Evolutionary conservation across 1,140 invertebrate genomes (phyloP).

Genomic region (Drosophila santomea): DNA sequence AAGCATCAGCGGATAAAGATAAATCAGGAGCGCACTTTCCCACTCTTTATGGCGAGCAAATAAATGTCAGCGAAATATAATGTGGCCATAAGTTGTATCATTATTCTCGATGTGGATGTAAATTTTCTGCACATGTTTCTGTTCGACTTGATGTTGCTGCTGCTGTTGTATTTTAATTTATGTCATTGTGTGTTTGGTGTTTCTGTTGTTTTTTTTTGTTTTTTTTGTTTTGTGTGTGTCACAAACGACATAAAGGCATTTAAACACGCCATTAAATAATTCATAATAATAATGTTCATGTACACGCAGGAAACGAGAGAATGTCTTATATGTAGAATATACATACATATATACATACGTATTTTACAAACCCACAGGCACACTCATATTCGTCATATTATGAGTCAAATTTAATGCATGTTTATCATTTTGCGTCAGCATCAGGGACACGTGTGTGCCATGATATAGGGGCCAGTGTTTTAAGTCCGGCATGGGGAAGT

Average conservation of each 20-base stretch:
- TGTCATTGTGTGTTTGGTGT: slow-evolving; percentile 71
- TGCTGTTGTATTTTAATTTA: slow-evolving; percentile 64
- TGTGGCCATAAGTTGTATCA: slow-evolving; percentile 71
- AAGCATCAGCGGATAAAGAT: slow-evolving; percentile 33
- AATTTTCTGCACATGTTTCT: slow-evolving; percentile 37
- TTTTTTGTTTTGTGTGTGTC: slow-evolving; percentile 20
- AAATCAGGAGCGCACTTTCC: slow-evolving; percentile 54
- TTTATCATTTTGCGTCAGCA: slow-evolving; percentile 62
- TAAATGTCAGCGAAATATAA: slow-evolving; percentile 72
- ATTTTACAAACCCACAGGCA: slow-evolving; percentile 2
- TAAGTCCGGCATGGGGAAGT: slow-evolving; percentile 1
- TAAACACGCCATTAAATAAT: slow-evolving; percentile 84
- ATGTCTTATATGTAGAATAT: slow-evolving; percentile 12
- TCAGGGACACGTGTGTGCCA: slow-evolving; percentile 39
- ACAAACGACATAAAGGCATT: slow-evolving; percentile 76
- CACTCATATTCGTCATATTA: slow-evolving; percentile 38
- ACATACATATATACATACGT: background rate
- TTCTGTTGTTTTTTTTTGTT: slow-evolving; percentile 26
- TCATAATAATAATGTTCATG: slow-evolving; percentile 67
- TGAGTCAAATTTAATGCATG: slow-evolving; percentile 67
- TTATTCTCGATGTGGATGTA: slow-evolving; percentile 58
- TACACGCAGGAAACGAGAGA: slow-evolving; percentile 51
- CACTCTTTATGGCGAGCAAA: slow-evolving; percentile 29
- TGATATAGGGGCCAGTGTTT: slow-evolving; percentile 2
- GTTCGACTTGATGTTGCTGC: slow-evolving; percentile 24